Conservation (phyloP, 2,113 vertebrate species). For the Myotis yumanensis region DNA sequence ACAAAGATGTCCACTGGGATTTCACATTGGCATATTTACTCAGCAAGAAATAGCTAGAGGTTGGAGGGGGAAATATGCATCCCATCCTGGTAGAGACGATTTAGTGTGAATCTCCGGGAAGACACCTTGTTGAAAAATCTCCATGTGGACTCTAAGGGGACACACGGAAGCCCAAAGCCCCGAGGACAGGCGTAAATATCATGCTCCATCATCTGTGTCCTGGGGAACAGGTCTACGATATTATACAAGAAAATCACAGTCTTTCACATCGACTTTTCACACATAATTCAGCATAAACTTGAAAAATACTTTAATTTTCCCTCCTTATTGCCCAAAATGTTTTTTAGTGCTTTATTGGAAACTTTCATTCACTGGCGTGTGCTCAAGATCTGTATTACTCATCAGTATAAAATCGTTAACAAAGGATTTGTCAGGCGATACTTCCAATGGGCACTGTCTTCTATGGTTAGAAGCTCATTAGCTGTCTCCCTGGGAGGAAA, state of each 20-base stretch:
- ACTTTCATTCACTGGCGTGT: neutral
- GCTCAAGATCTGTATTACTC: constrained; percentile 8
- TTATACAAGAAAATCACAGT: constrained; percentile 53
- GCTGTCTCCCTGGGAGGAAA: neutral
- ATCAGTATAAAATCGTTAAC: constrained; percentile 24
- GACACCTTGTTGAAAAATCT: constrained; percentile 70
- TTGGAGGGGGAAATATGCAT: constrained; percentile 61
- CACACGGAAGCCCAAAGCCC: constrained; percentile 52
- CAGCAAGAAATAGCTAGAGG: constrained; percentile 63
- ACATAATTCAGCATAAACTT: constrained; percentile 58
- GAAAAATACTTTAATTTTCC: constrained; percentile 62
- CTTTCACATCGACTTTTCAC: constrained; percentile 44
- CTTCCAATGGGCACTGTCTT: constrained; percentile 18
- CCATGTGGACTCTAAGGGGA: constrained; percentile 51
- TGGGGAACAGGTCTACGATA: constrained; percentile 37
- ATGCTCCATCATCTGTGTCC: neutral
- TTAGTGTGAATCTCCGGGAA: constrained; percentile 69
- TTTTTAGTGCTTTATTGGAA: constrained; percentile 41
- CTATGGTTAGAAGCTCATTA: constrained; percentile 41
- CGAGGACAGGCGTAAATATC: constrained; percentile 47
- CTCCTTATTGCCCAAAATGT: constrained; percentile 24
- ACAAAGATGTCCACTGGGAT: constrained; percentile 66
- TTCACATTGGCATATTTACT: constrained; percentile 68
- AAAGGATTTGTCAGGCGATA: neutral
- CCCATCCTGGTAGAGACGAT: constrained; percentile 48